Evolutionary conservation across 2,113 vertebrate genomes (phyloP).

Genomic region (Ondatra zibethicus): DNA sequence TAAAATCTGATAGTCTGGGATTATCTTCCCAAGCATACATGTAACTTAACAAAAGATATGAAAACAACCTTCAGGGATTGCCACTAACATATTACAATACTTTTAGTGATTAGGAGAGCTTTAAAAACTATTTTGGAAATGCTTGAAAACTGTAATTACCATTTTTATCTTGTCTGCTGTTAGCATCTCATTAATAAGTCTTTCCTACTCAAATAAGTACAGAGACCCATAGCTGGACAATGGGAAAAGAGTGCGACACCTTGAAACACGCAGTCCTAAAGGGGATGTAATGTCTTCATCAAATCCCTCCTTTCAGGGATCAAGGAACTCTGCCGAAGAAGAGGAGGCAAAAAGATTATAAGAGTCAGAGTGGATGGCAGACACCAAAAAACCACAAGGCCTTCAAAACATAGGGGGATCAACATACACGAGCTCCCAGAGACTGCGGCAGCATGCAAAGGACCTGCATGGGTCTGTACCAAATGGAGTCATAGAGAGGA

Average conservation of each 20-base stretch:
- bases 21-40: neutral
- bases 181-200: neutral
- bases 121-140: constrained; percentile 12
- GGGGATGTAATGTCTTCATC: neutral
- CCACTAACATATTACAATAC: constrained; percentile 35
- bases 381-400: neutral
- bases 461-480: neutral
- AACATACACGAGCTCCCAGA: neutral
- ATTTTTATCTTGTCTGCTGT: neutral
- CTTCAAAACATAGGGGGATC: neutral
- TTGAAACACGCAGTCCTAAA: neutral
- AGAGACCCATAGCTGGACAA: neutral
- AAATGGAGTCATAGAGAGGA: too few relatives aligned
- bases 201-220: neutral
- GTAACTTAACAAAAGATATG: neutral
- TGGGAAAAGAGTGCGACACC: neutral
- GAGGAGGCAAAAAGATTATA: neutral
- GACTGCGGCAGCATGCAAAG: neutral
- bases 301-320: neutral
- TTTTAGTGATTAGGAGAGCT: neutral
- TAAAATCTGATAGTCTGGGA: constrained; percentile 22
- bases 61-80: neutral
- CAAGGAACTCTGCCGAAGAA: neutral
- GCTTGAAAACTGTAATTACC: constrained; percentile 3
- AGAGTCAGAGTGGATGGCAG: neutral